Base-by-base conservation (phyloP, 1,140 invertebrate genomes). In the Euglossa dilemma region DNA sequence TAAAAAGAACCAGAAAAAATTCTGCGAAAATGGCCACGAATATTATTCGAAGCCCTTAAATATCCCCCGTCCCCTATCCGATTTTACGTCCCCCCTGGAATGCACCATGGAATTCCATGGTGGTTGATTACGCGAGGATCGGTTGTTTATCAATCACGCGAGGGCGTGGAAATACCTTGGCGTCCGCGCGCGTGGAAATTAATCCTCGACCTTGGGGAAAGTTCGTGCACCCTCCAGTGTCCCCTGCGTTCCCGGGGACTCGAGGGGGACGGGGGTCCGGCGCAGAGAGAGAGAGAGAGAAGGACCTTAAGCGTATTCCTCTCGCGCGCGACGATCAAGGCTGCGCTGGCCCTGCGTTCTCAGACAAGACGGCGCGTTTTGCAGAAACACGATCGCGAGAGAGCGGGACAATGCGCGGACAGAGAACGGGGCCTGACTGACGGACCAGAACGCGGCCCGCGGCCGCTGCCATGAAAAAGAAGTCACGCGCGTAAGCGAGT, bases 401-500 rank as follows among this genome's bases (percentile, higher is more conserved):
- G 61, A 8, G 28, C 14, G 25, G 59, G 54, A 57, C 56, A 59
- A 28, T 47, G 73, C 18, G 25, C n/a, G 72, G 25, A 18, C 72
- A 11, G 14, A 12, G n/a, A 61, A 20, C 28, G 52, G 16, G 59
- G n/a, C 25, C 36, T 23, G 63, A 45, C 52, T 36, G 61, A 56
- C 56, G 52, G 63, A 6, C 52, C 43, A 14, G 69, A 73, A 28
- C 63, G 36, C 25, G 20, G 36, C 52, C 28, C 59, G 80, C 61
- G 80, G 80, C 28, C 23, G 8, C 2, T 23, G 14, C 36, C 36
- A 59, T 56, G 77, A 73, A 84, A 85, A 73, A 80, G 57, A 59
- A 43, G 76, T 86, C 78, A 70, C 18, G 70, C 64, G 80, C 74
- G 81, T 43, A 28, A 67, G 36, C 79, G 36, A 80, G 72, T 72